These are phyloP conservation scores for Isichthys henryi DNA, from an alignment of 2,113 vertebrate genomes.

Conservation along the genomic window DNA sequence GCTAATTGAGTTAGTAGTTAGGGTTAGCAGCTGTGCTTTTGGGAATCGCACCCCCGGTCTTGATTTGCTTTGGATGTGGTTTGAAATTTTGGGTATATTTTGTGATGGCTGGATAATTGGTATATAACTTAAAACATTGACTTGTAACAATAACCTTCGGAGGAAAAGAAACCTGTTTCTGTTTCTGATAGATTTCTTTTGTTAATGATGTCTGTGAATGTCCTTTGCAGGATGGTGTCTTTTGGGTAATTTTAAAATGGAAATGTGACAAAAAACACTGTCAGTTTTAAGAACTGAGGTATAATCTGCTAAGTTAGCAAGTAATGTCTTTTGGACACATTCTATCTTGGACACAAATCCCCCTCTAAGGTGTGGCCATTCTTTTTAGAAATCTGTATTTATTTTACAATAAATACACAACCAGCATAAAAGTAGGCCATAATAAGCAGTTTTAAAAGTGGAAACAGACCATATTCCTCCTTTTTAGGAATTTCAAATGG, in stretches of 20 bases:
- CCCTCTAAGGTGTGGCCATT: not conserved
- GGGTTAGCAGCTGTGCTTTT: not conserved
- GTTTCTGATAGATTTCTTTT: not conserved
- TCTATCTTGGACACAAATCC: not conserved
- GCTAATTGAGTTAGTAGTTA: not conserved
- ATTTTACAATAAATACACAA: not conserved
- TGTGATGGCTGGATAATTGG: not conserved
- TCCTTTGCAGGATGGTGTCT: not conserved
- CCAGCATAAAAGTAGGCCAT: not conserved
- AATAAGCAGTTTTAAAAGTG: constrained; percentile 10
- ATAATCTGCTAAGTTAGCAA: not conserved
- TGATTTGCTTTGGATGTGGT: not conserved
- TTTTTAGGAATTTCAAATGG: not conserved
- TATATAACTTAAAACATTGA: not conserved
- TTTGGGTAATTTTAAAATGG: not conserved
- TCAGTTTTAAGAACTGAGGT: not conserved
- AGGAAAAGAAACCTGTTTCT: not conserved
- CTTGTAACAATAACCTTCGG: not conserved
- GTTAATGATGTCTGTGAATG: not conserved
- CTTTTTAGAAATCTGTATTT: not conserved
- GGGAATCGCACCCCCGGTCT: not conserved
- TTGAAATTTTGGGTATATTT: not conserved
- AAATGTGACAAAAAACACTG: not conserved
- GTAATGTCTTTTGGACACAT: not conserved
- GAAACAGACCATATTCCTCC: not conserved